Conservation (phyloP, 2,888 invertebrate species). For the Catocala sponsa region DNA sequence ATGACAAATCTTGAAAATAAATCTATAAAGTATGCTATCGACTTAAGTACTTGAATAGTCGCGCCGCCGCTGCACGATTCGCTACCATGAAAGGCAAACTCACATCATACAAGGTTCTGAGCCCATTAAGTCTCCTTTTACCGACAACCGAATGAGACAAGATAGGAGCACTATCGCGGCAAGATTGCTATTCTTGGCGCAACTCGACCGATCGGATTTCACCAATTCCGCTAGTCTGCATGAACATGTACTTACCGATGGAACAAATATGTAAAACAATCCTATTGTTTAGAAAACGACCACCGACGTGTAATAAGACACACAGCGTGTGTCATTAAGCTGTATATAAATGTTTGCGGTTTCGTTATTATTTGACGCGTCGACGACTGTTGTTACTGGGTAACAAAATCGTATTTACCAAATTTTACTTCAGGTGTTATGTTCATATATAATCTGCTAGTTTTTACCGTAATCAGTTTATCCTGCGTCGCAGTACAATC, state of each 20-base stretch:
- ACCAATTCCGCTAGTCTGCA: conserved; percentile 44
- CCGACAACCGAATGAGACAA: conserved; percentile 27
- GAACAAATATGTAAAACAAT: conserved; percentile 50
- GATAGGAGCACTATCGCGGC: conserved; percentile 19
- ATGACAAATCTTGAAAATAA: too few relatives aligned
- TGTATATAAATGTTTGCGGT: conserved; percentile 23
- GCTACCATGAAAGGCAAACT: conserved; percentile 32
- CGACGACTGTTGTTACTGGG: too few relatives aligned
- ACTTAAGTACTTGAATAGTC: too few relatives aligned
- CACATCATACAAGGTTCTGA: conserved; percentile 15
- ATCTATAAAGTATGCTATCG: too few relatives aligned
- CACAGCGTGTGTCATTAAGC: conserved; percentile 12
- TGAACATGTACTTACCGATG: conserved; percentile 25
- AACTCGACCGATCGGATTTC: conserved; percentile 52
- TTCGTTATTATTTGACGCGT: neutral
- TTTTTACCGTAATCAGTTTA: too few relatives aligned
- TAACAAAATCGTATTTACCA: too few relatives aligned
- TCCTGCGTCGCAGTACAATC: too few relatives aligned
- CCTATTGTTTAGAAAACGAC: conserved; percentile 40
- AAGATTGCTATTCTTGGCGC: conserved; percentile 45
- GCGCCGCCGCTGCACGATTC: conserved; percentile 8
- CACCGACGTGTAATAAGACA: conserved; percentile 20
- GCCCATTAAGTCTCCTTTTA: conserved; percentile 27
- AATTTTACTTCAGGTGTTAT: too few relatives aligned
- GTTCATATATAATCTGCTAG: too few relatives aligned